Percentiles rank a stretch among this genome's conserved stretches.
Evolutionary conservation across 1,140 invertebrate genomes (phyloP).

Genomic region (Ylistrum balloti): DNA sequence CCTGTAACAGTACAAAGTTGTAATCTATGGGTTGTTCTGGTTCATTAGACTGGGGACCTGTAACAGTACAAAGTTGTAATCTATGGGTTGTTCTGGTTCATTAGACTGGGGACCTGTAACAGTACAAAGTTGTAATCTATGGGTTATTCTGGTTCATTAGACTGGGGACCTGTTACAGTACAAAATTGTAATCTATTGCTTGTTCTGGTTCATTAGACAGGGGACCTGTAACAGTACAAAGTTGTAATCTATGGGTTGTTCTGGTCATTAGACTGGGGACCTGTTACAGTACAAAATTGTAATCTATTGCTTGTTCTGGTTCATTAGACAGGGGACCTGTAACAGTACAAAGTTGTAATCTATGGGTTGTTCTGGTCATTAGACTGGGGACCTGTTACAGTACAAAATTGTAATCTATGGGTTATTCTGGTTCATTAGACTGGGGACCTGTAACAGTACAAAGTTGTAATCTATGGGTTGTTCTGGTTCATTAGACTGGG

Average conservation of each 20-base stretch:
- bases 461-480: too few relatives aligned
- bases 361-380: too few relatives aligned
- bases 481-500: too few relatives aligned
- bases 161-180: constrained; percentile 54
- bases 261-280: neutral
- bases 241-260: too few relatives aligned
- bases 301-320: neutral
- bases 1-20: neutral
- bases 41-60: neutral
- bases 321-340: neutral
- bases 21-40: too few relatives aligned
- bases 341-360: too few relatives aligned
- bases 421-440: too few relatives aligned
- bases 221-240: neutral
- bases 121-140: too few relatives aligned
- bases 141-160: too few relatives aligned
- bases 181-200: neutral
- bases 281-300: neutral
- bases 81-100: too few relatives aligned
- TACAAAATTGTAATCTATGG: too few relatives aligned
- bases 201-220: neutral
- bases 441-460: neutral
- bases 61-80: too few relatives aligned
- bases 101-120: neutral
- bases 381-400: neutral